Conservation (phyloP, 2,888 invertebrate genomes). For the Loripinus fragilis region DNA sequence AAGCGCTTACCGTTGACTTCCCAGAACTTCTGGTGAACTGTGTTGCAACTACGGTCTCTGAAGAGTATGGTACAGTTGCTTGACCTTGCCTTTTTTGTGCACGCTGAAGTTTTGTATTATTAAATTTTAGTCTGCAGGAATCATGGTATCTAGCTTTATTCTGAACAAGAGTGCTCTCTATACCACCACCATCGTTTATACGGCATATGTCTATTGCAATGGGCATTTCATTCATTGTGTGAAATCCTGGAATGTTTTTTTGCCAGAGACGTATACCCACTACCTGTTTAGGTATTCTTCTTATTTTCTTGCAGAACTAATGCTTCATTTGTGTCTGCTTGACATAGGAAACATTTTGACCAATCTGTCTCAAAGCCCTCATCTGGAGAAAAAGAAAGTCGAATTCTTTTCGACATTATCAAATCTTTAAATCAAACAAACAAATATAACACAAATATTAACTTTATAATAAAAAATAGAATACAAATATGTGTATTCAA, state of each 20-base stretch:
- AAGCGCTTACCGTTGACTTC: neutral
- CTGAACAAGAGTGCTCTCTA: neutral
- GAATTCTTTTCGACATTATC: constrained; percentile 12
- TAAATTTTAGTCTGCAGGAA: neutral
- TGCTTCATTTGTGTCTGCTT: constrained; percentile 4
- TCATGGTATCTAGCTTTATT: constrained; percentile 17
- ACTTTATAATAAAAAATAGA: neutral
- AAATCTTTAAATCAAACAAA: neutral
- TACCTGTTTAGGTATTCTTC: neutral
- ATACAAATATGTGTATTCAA: neutral
- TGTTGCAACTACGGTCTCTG: neutral
- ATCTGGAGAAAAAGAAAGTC: neutral
- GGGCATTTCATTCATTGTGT: constrained; percentile 3
- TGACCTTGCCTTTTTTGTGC: neutral
- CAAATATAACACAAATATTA: neutral
- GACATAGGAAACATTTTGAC: constrained; percentile 8
- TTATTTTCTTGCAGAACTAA: neutral
- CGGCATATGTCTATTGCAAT: neutral
- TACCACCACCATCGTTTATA: constrained; percentile 19
- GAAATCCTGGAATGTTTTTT: neutral
- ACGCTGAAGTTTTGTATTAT: constrained; percentile 12
- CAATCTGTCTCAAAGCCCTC: neutral
- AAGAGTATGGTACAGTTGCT: neutral
- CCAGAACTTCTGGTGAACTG: neutral
- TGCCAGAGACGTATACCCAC: neutral